Base-by-base conservation (phyloP, 2,113 vertebrate species). In the Pygoscelis antarcticus region DNA sequence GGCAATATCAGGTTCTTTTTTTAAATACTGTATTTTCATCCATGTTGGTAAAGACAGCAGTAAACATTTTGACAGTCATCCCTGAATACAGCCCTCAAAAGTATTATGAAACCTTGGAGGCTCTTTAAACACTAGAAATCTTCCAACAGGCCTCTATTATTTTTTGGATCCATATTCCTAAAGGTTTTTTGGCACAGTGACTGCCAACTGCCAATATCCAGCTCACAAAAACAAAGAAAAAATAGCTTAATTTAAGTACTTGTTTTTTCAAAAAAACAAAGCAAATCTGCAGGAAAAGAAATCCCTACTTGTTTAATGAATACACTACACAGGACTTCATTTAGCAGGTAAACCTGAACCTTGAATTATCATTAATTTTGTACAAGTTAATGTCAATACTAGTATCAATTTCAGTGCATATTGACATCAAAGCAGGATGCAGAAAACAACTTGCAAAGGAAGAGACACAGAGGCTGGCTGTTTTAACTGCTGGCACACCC, bases 161-260 rank as follows among this genome's bases (percentile, higher is more conserved):
- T 77, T 82, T 89, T 74, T 58, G 17, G 18, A 78, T 92, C 16
- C 40, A 34, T 38, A 80, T 78, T 87, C 9, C 7, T 91, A 83
- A 94, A 74, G 91, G 34, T 2, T 69, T 72, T 95, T 93, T 75
- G 40, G 46, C 49, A 77, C 4, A 79, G 36, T 77, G 22, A 93
- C 23, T 74, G 32, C 62, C 86, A 97, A 93, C 30, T 95, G 77
- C 44, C 55, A 94, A 66, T 52, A 93, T 32, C 32, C 90, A 91
- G 42, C 77, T 82, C n/a, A 34, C 18, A 14, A 94, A 97, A 95
- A 89, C 25, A 36, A 86, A 20, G 2, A 57, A 75, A 85, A 94
- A 96, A 75, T 36, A 84, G 47, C 22, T 88, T 77, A 44, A 80
- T 60, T 91, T 64, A 90, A 94, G 44, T 51, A 58, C 3, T 58